Evolutionary conservation across 2,888 invertebrate species (phyloP), one percentile per base, ranked within the genome.

Genomic region (Brachyopa scutellaris): DNA sequence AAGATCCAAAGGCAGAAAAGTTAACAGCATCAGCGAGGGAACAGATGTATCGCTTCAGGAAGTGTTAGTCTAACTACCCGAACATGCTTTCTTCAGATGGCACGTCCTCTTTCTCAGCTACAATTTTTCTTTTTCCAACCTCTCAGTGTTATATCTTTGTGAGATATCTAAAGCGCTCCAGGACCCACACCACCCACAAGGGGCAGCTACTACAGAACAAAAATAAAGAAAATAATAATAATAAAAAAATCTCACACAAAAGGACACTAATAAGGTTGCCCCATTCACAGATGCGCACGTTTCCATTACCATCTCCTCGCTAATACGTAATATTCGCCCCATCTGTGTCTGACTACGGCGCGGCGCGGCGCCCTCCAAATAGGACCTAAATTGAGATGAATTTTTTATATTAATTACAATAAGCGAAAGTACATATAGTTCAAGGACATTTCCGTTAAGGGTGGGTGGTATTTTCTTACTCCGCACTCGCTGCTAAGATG

Each of bases 341-440:
- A 62, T 53, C 62, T 73, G 62, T 62, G 38, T 55, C 21, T 42
- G 53, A 62, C 49, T 61, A 6, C 21, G 3, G 21, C 23, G 7
- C n/a, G n/a, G n/a, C n/a, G n/a, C n/a, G n/a, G n/a, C n/a, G n/a
- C n/a, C n/a, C 40, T 31, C n/a, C 6, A 17, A 13, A 36, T 62
- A 13, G 53, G 26, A 47, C 7, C 45, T 55, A 62, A 64, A 78
- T 72, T 66, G 72, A 78, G 53, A 72, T 78, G 45, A 66, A 72
- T 78, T 66, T 78, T 78, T 78, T 72, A 72, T 66, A 72, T 72
- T 72, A 66, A 72, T 66, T 78, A 72, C 72, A 78, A 38, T 66
- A 66, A 72, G 38, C 23, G 59, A 61, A 72, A 66, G 62, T 64
- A 45, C 51, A 33, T 19, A 64, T 72, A 57, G 49, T 78, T 72